phyloP scores from a whole-genome alignment of 2,113 vertebrate species.

The Trematocara macrostoma region DNA sequence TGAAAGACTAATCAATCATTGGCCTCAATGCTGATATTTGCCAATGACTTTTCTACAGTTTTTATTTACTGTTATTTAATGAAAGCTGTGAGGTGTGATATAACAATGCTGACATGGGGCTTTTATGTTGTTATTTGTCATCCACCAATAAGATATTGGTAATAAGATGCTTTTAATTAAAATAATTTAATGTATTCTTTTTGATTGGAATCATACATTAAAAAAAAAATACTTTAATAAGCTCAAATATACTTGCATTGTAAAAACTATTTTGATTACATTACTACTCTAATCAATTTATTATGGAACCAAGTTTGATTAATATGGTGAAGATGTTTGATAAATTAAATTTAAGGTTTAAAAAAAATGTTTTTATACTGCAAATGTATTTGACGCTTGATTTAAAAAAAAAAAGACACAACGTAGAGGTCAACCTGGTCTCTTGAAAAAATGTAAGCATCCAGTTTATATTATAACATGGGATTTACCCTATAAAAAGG shows the following conservation, averaged over 20 bases:
- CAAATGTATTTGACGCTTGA: neutral
- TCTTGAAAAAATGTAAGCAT: neutral
- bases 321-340: neutral
- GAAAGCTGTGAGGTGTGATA: neutral
- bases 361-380: neutral
- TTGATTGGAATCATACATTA: neutral
- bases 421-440: neutral
- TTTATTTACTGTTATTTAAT: conserved; percentile 47
- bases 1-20: neutral
- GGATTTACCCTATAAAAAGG: neutral
- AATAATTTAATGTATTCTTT: conserved; percentile 30
- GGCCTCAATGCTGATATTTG: neutral
- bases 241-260: neutral
- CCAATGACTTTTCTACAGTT: conserved; percentile 1
- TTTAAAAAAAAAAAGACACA: fast-evolving
- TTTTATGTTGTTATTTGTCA: neutral
- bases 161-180: conserved; percentile 25
- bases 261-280: neutral
- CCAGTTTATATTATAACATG: neutral
- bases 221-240: neutral
- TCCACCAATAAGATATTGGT: neutral
- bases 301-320: neutral
- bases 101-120: neutral
- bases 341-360: neutral
- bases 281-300: neutral